A percentile compares a stretch with the other conserved stretches of the same genome.
These are phyloP conservation scores for Branchipolynoe longqiensis DNA, from an alignment of 2,888 invertebrate genomes.

Conservation along the genomic window DNA sequence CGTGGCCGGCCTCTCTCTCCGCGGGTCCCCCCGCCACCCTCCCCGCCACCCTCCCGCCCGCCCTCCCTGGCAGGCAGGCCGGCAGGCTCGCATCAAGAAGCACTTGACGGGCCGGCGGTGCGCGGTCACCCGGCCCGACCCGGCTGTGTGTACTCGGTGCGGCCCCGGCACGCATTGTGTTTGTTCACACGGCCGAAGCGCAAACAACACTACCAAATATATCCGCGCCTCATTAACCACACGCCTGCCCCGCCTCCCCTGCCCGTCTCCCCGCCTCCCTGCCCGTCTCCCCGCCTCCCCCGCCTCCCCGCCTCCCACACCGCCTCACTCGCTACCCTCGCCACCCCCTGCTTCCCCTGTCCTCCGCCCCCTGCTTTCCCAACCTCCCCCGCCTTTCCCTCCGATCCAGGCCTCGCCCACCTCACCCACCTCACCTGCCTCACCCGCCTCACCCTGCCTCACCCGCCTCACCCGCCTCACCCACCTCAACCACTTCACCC, in stretches of 20 bases:
- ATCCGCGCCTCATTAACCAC: constrained; percentile 22
- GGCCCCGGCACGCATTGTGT: constrained; percentile 38
- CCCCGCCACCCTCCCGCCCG: too few species aligned
- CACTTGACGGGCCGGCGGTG: constrained; percentile 34
- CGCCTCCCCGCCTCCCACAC: neutral
- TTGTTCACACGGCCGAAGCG: constrained; percentile 51
- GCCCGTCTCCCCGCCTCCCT: neutral
- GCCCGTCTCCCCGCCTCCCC: neutral
- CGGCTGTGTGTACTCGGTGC: constrained; percentile 21
- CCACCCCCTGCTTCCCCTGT: neutral
- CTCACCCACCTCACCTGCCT: neutral
- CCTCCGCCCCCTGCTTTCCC: neutral
- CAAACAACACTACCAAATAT: constrained; percentile 37
- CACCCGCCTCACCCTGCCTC: neutral
- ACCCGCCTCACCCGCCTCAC: neutral
- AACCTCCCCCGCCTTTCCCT: neutral
- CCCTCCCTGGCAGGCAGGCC: constrained; percentile 14
- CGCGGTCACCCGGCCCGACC: constrained; percentile 47
- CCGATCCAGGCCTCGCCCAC: neutral
- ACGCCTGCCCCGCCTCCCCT: neutral
- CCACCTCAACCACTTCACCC: neutral
- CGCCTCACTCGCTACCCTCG: neutral
- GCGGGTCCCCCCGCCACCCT: too few species aligned
- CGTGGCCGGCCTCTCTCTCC: too few species aligned
- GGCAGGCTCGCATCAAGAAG: constrained; percentile 22